phyloP scores from a whole-genome alignment of 2,797 vertebrate genomes.

The Lagocephalus sceleratus region DNA sequence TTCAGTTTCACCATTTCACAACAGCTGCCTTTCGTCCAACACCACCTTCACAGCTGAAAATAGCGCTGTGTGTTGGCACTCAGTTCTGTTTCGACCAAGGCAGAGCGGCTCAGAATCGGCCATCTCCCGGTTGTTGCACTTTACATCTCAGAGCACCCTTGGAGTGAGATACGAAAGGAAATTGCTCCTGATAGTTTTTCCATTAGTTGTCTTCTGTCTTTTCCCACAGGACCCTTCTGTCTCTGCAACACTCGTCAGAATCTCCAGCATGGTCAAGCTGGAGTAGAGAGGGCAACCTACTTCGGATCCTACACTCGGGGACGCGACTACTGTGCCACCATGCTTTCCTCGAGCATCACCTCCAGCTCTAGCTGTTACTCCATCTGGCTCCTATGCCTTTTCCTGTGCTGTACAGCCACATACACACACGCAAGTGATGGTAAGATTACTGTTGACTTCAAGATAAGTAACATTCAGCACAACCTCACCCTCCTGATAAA shows the following conservation, averaged over 20 bases:
- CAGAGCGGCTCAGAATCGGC: neutral
- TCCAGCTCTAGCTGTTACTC: slow-evolving; percentile 6
- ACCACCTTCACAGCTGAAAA: neutral
- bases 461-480: neutral
- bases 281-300: slow-evolving; percentile 32
- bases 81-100: neutral
- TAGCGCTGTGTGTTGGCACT: neutral
- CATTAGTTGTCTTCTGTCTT: slow-evolving; percentile 11
- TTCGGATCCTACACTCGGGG: slow-evolving; percentile 13
- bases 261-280: slow-evolving; percentile 31
- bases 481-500: neutral
- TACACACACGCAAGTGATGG: slow-evolving; percentile 44
- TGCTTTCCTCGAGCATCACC: slow-evolving; percentile 30
- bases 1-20: slow-evolving; percentile 15
- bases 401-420: slow-evolving; percentile 38
- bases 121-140: neutral
- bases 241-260: slow-evolving; percentile 23
- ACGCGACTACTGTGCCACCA: slow-evolving; percentile 25
- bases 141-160: neutral
- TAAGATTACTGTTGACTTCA: slow-evolving; percentile 34
- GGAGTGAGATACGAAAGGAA: neutral
- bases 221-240: slow-evolving; percentile 26
- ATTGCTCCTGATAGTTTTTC: neutral
- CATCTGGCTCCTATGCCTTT: slow-evolving; percentile 43
- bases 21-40: neutral